phyloP scores from a whole-genome alignment of 1,140 invertebrate species.

The Panonychus citri region DNA sequence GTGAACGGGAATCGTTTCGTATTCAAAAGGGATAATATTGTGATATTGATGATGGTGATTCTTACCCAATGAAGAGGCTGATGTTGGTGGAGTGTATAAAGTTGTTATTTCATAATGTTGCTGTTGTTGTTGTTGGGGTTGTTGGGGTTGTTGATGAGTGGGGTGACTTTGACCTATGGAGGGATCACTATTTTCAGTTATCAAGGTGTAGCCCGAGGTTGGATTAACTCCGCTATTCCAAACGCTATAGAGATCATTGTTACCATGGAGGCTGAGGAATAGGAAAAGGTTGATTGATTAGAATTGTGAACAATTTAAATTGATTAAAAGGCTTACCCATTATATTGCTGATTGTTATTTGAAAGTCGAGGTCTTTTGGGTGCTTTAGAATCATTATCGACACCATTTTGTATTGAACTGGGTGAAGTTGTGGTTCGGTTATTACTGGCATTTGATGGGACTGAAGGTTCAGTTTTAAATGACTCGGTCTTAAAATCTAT shows the following conservation, averaged over 20 bases:
- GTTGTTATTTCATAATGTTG: constrained; percentile 11
- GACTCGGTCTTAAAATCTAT: background rate
- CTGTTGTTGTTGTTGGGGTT: background rate
- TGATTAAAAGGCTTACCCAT: background rate
- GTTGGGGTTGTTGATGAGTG: background rate
- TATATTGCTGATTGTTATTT: background rate
- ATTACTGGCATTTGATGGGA: background rate
- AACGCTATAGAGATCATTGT: background rate
- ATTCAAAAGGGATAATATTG: no score
- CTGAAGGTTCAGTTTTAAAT: background rate
- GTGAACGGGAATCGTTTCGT: no score
- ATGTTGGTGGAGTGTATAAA: constrained; percentile 11
- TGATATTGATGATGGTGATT: background rate
- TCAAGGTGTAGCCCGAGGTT: background rate
- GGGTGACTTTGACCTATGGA: background rate
- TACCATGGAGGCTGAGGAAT: background rate
- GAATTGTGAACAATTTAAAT: background rate
- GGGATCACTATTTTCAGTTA: background rate
- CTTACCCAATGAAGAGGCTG: constrained; percentile 9
- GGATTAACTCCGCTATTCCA: background rate
- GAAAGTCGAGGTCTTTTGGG: background rate
- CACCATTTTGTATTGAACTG: background rate
- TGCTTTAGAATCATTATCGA: background rate
- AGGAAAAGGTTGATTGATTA: background rate
- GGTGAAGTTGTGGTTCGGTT: constrained; percentile 1